Conservation (phyloP, 1,140 invertebrate species). For the Psilanteris sp. region DNA sequence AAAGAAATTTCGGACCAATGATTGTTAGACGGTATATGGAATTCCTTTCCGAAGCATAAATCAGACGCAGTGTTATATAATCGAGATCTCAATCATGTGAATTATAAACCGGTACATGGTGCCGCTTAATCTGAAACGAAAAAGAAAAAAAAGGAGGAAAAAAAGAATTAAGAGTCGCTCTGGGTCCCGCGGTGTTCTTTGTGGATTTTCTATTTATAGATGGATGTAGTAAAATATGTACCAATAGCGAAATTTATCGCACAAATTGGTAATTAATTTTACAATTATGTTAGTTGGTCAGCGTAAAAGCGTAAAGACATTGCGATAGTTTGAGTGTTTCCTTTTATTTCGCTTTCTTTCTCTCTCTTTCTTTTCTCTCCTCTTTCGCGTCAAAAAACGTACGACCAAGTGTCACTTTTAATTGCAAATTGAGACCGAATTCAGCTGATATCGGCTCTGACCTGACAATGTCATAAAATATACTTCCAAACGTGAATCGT, state of each 20-base stretch:
- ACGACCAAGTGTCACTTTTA: no score
- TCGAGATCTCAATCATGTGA: slow-evolving; percentile 46
- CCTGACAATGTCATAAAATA: slow-evolving; percentile 3
- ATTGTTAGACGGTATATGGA: slow-evolving; percentile 23
- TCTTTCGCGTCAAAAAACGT: no score
- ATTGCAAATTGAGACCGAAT: no score
- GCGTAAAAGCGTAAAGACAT: no score
- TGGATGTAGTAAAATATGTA: no score
- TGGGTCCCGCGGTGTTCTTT: slow-evolving; percentile 4
- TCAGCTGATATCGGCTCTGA: no score
- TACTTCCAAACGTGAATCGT: not conserved
- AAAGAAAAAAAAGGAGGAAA: slow-evolving; percentile 9
- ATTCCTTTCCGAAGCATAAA: slow-evolving; percentile 47
- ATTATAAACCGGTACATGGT: slow-evolving; percentile 45
- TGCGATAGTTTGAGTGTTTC: no score
- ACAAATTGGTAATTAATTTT: no score
- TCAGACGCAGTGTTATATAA: slow-evolving; percentile 51
- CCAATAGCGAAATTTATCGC: no score
- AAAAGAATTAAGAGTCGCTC: slow-evolving; percentile 1
- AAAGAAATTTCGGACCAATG: slow-evolving; percentile 10
- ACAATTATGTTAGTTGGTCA: no score
- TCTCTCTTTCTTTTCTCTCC: no score
- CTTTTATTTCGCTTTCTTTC: no score
- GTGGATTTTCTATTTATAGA: slow-evolving; percentile 1
- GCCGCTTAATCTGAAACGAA: slow-evolving; percentile 8